Evolutionary conservation across 2,797 vertebrate species (phyloP), one percentile per base, ranked within the genome.

Genomic region (Pangasius larnaudii): DNA sequence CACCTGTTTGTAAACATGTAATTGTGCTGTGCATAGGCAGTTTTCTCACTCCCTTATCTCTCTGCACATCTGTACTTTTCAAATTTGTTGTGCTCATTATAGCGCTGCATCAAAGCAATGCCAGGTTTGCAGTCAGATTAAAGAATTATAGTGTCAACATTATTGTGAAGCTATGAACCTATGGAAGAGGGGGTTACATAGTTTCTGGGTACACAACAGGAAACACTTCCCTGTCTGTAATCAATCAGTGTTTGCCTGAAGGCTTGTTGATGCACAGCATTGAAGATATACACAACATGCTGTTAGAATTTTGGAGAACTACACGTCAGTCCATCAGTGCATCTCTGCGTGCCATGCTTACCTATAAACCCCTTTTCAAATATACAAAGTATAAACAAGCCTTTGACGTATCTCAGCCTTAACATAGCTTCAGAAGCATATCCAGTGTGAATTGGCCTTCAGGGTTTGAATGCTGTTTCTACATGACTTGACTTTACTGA

Each of bases 301-400:
- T 63, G 24, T 82, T 82, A 61, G 79, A 39, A 63, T 82, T 82
- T 82, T 63, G 7, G 13, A 82, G 80, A 82, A 42, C 24, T 82
- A 58, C 39, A 63, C 3, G 14, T 82, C 16, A 82, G 13, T 61
- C 58, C 36, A 42, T 81, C 19, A 61, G 33, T 8, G 56, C 22
- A 51, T 67, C 18, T 69, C 59, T 19, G 61, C n/a, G 9, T 83
- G 59, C 42, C 61, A 83, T 65, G 27, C 36, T 49, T 84, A 69
- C 46, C 10, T 67, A 33, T 67, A 3, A 84, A 84, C n/a, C 27
- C 8, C 8, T 61, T 81, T 24, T 81, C 51, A 56, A 18, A 81
- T 39, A 80, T 80, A 30, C 36, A 63, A 46, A 81, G 58, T 81
- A 56, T 79, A 58, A 42, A 46, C 13, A 39, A n/a, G 27, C 27